Percentiles rank a stretch among this genome's conserved stretches.
phyloP scores from a whole-genome alignment of 2,888 invertebrate species.

The Neocrepidodera transversa region DNA sequence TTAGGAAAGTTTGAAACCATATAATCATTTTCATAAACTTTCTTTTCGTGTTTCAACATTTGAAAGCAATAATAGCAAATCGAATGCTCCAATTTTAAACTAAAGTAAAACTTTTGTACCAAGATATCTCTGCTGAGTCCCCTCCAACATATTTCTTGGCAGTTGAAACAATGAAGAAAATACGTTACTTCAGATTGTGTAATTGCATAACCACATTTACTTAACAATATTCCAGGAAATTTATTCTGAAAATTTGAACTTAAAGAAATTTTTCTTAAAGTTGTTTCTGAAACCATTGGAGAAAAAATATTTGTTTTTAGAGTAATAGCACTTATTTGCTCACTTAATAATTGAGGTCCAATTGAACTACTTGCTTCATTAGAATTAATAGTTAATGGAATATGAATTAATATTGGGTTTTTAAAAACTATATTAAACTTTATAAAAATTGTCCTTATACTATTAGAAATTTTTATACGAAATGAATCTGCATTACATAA shows the following conservation, averaged over 20 bases:
- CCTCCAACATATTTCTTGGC: slow-evolving; percentile 21
- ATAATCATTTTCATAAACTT: slow-evolving; percentile 7
- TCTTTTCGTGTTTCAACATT: slow-evolving; percentile 3
- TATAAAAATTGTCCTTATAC: background rate
- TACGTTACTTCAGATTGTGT: background rate
- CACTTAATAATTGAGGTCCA: background rate
- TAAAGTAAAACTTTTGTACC: slow-evolving; percentile 1
- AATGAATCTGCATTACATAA: slow-evolving; percentile 7
- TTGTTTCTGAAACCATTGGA: background rate
- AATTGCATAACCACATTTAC: slow-evolving; percentile 6
- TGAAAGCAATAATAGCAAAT: slow-evolving; percentile 24
- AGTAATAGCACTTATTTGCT: background rate
- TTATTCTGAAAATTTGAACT: background rate
- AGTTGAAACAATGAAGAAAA: slow-evolving; percentile 22
- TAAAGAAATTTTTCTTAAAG: slow-evolving; percentile 9
- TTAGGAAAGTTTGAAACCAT: background rate
- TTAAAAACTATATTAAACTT: background rate
- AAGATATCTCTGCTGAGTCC: slow-evolving; percentile 8
- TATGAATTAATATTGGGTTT: background rate
- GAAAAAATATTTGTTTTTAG: background rate
- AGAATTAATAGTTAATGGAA: background rate
- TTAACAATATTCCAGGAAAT: slow-evolving; percentile 10
- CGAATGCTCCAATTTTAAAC: slow-evolving; percentile 1
- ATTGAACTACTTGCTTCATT: background rate
- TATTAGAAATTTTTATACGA: slow-evolving; percentile 6